A percentile compares a stretch with the other conserved stretches of the same genome.
These are phyloP conservation scores for Eilema sororculum DNA, from an alignment of 2,888 invertebrate genomes.

Conservation along the genomic window DNA sequence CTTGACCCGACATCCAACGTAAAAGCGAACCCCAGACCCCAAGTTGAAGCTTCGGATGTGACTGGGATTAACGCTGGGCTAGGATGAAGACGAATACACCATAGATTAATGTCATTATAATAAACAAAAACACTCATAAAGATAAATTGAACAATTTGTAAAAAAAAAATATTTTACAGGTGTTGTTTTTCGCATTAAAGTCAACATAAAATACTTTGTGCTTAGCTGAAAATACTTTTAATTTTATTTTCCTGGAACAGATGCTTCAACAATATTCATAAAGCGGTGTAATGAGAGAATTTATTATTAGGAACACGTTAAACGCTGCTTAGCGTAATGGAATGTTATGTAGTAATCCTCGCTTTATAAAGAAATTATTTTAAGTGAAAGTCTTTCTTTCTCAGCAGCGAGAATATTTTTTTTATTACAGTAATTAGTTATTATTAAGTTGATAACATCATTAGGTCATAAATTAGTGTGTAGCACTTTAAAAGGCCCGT, in stretches of 20 bases:
- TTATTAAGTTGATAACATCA: not conserved
- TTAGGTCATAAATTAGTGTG: no score
- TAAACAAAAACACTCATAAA: not conserved
- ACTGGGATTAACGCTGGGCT: no score
- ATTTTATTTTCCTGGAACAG: slow-evolving; percentile 22
- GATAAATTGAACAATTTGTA: not conserved
- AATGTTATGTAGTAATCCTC: not conserved
- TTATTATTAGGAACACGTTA: slow-evolving; percentile 55
- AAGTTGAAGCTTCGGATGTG: no score
- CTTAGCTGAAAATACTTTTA: slow-evolving; percentile 16
- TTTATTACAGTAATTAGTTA: not conserved
- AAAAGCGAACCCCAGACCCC: no score
- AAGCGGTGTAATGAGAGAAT: slow-evolving; percentile 50
- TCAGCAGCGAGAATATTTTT: not conserved
- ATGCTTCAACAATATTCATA: slow-evolving; percentile 26
- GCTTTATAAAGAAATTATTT: slow-evolving; percentile 3
- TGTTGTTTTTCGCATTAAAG: slow-evolving; percentile 1
- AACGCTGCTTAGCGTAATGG: slow-evolving; percentile 6
- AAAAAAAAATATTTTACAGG: slow-evolving; percentile 1
- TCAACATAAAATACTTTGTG: slow-evolving; percentile 9
- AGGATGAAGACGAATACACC: no score
- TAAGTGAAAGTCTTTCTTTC: not conserved
- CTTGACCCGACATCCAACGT: no score
- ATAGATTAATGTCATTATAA: not conserved
- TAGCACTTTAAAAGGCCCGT: no score